phyloP scores from a whole-genome alignment of 2,888 invertebrate genomes.

The Yponomeuta evonymella region DNA sequence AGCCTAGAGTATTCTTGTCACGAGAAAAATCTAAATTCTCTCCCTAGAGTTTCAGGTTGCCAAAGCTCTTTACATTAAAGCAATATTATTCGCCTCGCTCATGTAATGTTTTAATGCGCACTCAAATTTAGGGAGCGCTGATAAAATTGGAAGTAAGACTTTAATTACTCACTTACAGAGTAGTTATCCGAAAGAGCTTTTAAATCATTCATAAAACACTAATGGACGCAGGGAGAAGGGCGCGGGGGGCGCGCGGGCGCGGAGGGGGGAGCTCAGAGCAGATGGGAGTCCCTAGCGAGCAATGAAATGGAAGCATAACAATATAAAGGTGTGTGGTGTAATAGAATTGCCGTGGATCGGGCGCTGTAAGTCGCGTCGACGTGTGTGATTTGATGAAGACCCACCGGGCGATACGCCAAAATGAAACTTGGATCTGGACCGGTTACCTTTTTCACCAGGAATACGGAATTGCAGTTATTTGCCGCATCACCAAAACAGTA shows the following conservation, averaged over 20 bases:
- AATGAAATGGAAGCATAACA: slow-evolving; percentile 73
- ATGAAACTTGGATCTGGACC: too few species aligned
- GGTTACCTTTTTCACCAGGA: too few species aligned
- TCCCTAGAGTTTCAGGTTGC: too few species aligned
- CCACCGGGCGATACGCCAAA: not conserved
- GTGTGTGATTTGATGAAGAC: slow-evolving; percentile 5
- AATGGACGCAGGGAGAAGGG: slow-evolving; percentile 66
- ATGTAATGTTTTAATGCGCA: slow-evolving; percentile 70
- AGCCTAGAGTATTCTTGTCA: too few species aligned
- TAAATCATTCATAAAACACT: slow-evolving; percentile 78
- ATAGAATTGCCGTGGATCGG: slow-evolving; percentile 60
- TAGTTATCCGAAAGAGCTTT: slow-evolving; percentile 77
- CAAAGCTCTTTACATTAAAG: not conserved
- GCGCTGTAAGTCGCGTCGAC: slow-evolving; percentile 27
- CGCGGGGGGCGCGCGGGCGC: slow-evolving; percentile 30
- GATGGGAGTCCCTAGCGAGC: slow-evolving; percentile 66
- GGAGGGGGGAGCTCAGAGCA: slow-evolving; percentile 38
- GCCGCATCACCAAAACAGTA: not conserved
- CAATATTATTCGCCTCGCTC: slow-evolving; percentile 21
- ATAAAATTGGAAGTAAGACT: slow-evolving; percentile 74
- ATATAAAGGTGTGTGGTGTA: slow-evolving; percentile 61
- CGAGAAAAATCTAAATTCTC: too few species aligned
- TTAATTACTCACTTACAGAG: slow-evolving; percentile 76
- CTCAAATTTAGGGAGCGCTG: slow-evolving; percentile 74
- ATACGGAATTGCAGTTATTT: too few species aligned